phyloP scores from a whole-genome alignment of 2,113 vertebrate species.

The Callaeas wilsoni region DNA sequence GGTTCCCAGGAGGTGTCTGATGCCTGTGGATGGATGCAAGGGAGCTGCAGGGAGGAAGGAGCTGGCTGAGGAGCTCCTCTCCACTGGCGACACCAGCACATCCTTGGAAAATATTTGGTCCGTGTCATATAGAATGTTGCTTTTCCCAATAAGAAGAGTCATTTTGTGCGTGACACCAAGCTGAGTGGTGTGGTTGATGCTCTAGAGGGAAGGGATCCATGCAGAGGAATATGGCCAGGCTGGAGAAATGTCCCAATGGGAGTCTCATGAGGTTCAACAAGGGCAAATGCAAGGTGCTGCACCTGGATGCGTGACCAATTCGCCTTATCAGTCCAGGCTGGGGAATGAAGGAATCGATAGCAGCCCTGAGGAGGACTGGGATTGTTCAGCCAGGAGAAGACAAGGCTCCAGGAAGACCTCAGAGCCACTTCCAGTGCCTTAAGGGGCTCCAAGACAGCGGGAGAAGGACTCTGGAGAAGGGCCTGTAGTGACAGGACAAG shows the following conservation, averaged over 20 bases:
- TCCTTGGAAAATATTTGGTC: neutral
- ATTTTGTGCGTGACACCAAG: neutral
- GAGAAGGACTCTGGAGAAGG: neutral
- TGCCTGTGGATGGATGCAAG: neutral
- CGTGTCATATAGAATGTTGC: neutral
- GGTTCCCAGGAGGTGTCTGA: neutral
- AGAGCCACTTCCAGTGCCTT: fast-evolving
- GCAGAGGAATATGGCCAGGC: neutral
- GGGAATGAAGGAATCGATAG: neutral
- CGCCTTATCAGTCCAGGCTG: neutral
- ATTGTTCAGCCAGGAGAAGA: neutral
- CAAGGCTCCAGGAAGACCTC: neutral
- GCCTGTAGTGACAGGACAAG: neutral
- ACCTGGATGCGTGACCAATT: neutral
- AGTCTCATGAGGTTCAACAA: neutral
- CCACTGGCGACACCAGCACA: neutral
- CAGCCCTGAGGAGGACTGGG: neutral
- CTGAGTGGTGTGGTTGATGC: neutral
- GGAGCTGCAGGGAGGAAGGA: neutral
- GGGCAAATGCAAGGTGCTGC: neutral
- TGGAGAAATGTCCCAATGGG: neutral
- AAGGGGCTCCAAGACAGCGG: neutral
- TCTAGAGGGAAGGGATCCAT: neutral
- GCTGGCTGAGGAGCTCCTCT: neutral
- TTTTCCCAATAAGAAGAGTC: neutral